These are phyloP conservation scores for Hemiprocne comata DNA, from an alignment of 2,113 vertebrate species.

Conservation along the genomic window DNA sequence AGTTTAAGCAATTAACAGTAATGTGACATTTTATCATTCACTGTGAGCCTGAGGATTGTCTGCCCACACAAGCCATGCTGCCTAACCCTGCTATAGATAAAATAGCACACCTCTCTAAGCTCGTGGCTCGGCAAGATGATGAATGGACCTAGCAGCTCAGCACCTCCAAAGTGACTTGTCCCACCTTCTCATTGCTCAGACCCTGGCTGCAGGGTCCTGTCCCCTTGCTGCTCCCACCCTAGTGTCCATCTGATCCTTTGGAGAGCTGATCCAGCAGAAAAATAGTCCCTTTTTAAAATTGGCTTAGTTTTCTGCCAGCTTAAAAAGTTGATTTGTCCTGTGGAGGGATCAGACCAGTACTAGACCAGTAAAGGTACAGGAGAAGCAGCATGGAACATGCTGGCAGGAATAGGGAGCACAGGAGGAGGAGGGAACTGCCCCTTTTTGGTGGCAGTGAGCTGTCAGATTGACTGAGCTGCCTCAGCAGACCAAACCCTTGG, in stretches of 20 bases:
- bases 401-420: not conserved
- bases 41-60: not conserved
- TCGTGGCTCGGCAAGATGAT: rapidly evolving
- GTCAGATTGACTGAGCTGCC: not conserved
- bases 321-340: not conserved
- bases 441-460: not conserved
- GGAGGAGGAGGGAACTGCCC: not conserved
- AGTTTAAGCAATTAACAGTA: slow-evolving; percentile 15
- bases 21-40: not conserved
- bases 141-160: not conserved
- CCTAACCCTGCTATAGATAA: not conserved
- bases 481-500: slow-evolving; percentile 1
- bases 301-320: not conserved
- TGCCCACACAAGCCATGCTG: not conserved
- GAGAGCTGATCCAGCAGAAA: not conserved
- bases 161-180: not conserved
- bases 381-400: not conserved
- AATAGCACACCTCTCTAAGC: not conserved
- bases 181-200: not conserved
- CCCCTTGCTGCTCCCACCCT: not conserved
- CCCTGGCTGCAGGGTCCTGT: not conserved
- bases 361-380: not conserved
- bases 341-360: slow-evolving; percentile 10
- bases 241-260: not conserved
- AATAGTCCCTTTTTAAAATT: not conserved